A percentile compares a stretch with the other conserved stretches of the same genome.
These are phyloP conservation scores for Leucosticte australis DNA, from an alignment of 2,113 vertebrate genomes.

Conservation along the genomic window DNA sequence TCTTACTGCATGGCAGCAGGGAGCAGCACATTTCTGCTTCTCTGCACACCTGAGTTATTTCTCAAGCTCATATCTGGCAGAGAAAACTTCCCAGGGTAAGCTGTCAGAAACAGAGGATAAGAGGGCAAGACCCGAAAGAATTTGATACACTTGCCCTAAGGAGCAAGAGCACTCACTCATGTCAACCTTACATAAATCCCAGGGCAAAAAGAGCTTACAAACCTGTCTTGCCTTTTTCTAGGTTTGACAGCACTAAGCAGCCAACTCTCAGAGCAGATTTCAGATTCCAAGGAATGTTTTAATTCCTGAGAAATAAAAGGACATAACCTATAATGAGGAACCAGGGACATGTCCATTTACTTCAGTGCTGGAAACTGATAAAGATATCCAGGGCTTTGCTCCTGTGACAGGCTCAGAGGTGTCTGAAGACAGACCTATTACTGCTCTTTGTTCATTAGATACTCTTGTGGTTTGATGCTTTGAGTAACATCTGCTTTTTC, in stretches of 20 bases:
- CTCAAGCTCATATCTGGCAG: neutral
- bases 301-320: neutral
- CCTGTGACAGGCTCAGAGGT: neutral
- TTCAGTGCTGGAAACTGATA: neutral
- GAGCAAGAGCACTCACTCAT: neutral
- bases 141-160: neutral
- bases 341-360: neutral
- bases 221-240: neutral
- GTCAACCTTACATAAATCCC: neutral
- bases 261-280: neutral
- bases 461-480: neutral
- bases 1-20: accelerated
- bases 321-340: neutral
- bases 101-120: neutral
- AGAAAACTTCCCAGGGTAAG: neutral
- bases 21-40: neutral
- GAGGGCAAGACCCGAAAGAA: neutral
- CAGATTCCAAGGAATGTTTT: neutral
- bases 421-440: neutral
- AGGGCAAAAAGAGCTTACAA: neutral
- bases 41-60: neutral
- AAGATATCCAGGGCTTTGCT: neutral
- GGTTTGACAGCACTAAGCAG: neutral
- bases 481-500: neutral
- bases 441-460: neutral